Conservation (phyloP, 1,140 invertebrate genomes). For the Monochamus saltuarius region DNA sequence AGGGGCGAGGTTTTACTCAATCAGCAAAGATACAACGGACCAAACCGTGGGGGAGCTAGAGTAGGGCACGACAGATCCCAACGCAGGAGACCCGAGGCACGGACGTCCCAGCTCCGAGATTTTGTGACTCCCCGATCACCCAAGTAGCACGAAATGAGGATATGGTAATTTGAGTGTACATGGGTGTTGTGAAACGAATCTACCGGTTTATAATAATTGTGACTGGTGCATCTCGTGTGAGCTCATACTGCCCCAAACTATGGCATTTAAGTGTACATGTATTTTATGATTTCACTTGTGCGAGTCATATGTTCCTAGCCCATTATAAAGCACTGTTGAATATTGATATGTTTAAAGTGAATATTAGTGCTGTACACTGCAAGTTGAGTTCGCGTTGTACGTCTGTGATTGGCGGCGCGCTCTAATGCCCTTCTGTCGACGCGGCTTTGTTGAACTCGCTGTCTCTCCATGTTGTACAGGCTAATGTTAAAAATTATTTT, state of each 20-base stretch:
- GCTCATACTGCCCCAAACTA: conserved; percentile 14
- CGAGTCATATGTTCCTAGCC: conserved; percentile 47
- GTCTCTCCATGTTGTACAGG: conserved; percentile 46
- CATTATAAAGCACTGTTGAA: conserved; percentile 31
- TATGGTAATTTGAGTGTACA: conserved; percentile 4
- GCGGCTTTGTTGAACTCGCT: conserved; percentile 17
- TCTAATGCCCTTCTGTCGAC: conserved; percentile 23
- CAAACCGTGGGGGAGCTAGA: conserved; percentile 14
- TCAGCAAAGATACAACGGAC: conserved; percentile 18
- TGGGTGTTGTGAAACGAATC: background rate
- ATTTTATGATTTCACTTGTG: conserved; percentile 41
- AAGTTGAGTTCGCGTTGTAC: conserved; percentile 9
- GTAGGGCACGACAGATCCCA: conserved; percentile 34
- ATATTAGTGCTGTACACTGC: conserved; percentile 40
- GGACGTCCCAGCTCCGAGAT: conserved; percentile 43
- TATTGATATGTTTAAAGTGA: conserved; percentile 20
- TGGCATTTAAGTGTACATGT: conserved; percentile 41
- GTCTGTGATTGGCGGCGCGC: conserved; percentile 19
- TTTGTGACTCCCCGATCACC: conserved; percentile 43
- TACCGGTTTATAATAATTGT: background rate
- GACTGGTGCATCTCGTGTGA: conserved; percentile 3
- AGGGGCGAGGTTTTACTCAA: conserved; percentile 4
- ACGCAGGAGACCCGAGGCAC: conserved; percentile 40
- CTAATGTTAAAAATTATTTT: conserved; percentile 48
- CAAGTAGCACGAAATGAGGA: conserved; percentile 35